Evolutionary conservation across 2,797 vertebrate genomes (phyloP).

Genomic region (Pterois miles): DNA sequence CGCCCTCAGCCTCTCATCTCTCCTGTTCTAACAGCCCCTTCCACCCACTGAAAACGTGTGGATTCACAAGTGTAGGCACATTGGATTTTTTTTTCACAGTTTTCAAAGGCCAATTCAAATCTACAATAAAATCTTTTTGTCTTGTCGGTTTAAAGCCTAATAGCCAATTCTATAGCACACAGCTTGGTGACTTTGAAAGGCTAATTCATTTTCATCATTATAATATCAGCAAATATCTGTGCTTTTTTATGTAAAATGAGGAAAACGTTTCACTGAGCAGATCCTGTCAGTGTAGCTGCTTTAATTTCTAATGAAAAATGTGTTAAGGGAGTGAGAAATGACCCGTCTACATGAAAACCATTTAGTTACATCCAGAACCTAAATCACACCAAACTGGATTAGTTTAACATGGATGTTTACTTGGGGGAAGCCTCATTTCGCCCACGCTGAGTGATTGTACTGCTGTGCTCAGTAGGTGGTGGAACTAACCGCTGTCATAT

Average conservation of each 20-base stretch:
- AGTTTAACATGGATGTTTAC: constrained; percentile 24
- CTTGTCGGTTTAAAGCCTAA: not conserved
- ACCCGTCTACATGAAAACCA: not conserved
- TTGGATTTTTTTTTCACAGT: constrained; percentile 28
- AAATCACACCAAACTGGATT: constrained; percentile 47
- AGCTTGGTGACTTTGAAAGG: not conserved
- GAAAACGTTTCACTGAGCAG: constrained; percentile 25
- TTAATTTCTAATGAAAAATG: constrained; percentile 14
- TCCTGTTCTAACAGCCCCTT: constrained; percentile 72
- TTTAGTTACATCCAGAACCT: constrained; percentile 7
- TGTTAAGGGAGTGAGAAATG: constrained; percentile 14
- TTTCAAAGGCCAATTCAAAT: constrained; percentile 49
- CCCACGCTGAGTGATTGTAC: constrained; percentile 57
- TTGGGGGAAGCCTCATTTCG: constrained; percentile 74
- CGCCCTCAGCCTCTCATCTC: constrained; percentile 73
- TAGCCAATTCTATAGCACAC: not conserved
- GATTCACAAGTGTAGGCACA: constrained; percentile 60
- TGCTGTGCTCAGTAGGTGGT: constrained; percentile 72
- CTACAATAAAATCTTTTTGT: not conserved
- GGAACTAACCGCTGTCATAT: constrained; percentile 72
- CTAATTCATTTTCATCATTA: not conserved
- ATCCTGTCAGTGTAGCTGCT: not conserved
- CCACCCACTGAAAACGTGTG: constrained; percentile 79
- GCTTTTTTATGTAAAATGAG: constrained; percentile 19
- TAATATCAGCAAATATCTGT: constrained; percentile 1